Percentiles rank a stretch among this genome's conserved stretches.
Evolutionary conservation across 2,888 invertebrate species (phyloP).

Genomic region (Phortica magna): DNA sequence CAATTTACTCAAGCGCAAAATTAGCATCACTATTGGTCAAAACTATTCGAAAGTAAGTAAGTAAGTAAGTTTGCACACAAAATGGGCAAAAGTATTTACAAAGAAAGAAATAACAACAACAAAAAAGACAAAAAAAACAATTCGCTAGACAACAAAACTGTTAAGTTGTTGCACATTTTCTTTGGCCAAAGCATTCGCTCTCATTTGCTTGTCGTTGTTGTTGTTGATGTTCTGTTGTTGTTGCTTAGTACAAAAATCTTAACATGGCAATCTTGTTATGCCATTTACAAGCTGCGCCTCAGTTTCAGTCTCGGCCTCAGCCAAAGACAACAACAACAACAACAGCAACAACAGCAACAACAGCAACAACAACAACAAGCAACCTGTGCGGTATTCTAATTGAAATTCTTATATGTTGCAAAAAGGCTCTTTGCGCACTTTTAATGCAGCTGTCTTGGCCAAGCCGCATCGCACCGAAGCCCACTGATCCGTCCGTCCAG

Average conservation of each 20-base stretch:
- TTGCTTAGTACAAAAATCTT: conserved; percentile 39
- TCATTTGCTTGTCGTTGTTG: not conserved
- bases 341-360: too few relatives aligned
- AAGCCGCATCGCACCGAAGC: too few relatives aligned
- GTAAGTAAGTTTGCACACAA: not conserved
- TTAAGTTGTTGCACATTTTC: not conserved
- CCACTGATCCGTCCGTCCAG: too few relatives aligned
- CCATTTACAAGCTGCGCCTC: conserved; percentile 42
- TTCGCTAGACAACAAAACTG: not conserved
- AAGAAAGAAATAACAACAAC: conserved; percentile 39
- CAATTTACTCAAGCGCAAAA: conserved; percentile 71
- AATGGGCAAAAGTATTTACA: conserved; percentile 43
- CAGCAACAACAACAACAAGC: conserved; percentile 33
- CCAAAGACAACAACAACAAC: conserved; percentile 5
- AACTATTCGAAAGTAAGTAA: conserved; percentile 13
- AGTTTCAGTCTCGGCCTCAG: conserved; percentile 21
- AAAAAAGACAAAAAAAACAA: not conserved
- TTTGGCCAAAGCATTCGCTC: not conserved
- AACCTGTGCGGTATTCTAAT: conserved; percentile 66
- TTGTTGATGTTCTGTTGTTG: not conserved
- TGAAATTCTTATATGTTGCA: conserved; percentile 56
- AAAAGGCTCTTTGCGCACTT: conserved; percentile 46
- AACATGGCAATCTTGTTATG: conserved; percentile 66
- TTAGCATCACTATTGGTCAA: conserved; percentile 56
- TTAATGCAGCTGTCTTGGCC: too few relatives aligned